Evolutionary conservation across 2,797 vertebrate genomes (phyloP).

Genomic region (Cossypha polioptera): DNA sequence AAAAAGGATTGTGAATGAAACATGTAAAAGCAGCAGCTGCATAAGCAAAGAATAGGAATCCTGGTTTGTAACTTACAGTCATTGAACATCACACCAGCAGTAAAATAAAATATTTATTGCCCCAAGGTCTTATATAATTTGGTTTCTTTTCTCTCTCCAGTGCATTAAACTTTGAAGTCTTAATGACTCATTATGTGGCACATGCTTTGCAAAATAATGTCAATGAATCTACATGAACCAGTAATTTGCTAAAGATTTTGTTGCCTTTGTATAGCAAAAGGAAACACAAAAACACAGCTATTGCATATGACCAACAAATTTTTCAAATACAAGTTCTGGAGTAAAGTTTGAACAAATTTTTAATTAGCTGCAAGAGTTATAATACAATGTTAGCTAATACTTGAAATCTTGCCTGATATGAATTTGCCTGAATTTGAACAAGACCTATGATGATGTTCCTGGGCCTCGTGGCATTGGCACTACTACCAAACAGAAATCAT

Average conservation of each 20-base stretch:
- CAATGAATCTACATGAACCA: neutral
- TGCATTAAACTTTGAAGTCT: neutral
- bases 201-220: neutral
- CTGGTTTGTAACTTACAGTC: conserved; percentile 19
- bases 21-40: conserved; percentile 58
- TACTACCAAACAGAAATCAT: neutral
- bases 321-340: neutral
- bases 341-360: neutral
- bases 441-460: neutral
- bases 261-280: neutral
- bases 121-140: neutral
- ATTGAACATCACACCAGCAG: conserved; percentile 13
- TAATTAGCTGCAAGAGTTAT: neutral
- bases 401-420: neutral
- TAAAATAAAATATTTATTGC: conserved; percentile 46
- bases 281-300: neutral
- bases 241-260: conserved; percentile 15
- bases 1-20: conserved; percentile 58
- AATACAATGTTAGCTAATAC: neutral
- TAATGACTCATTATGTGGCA: conserved; percentile 1
- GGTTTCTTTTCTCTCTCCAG: neutral
- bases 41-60: conserved; percentile 46
- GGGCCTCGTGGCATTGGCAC: neutral
- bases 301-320: neutral
- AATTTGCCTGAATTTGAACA: neutral